Percentiles rank a stretch among this genome's conserved stretches.
Conservation (phyloP, 1,140 invertebrate genomes). For the Littorina saxatilis region DNA sequence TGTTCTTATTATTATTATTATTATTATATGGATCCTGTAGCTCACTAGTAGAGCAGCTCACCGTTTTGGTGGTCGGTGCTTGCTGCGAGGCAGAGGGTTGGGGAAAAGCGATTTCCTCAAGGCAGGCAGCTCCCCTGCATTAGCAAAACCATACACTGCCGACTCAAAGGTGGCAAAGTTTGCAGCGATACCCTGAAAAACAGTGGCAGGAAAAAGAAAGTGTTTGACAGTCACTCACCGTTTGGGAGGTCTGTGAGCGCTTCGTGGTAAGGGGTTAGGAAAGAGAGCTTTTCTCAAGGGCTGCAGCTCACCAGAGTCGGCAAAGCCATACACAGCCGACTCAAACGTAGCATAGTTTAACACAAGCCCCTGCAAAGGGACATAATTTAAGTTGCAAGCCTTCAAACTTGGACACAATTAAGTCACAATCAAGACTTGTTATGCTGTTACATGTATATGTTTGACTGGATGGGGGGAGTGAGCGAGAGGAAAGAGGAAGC, state of each 20-base stretch:
- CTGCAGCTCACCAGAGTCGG: slow-evolving; percentile 80
- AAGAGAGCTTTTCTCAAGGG: slow-evolving; percentile 82
- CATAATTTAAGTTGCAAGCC: not conserved
- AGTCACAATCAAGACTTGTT: too few relatives aligned
- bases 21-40: too few relatives aligned
- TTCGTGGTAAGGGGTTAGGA: slow-evolving; percentile 80
- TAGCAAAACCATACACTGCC: slow-evolving; percentile 83
- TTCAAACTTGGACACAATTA: too few relatives aligned
- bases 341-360: slow-evolving; percentile 90
- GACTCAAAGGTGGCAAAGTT: slow-evolving; percentile 91
- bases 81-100: slow-evolving; percentile 80
- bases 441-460: too few relatives aligned
- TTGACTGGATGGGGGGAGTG: too few relatives aligned
- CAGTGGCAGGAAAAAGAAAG: too few relatives aligned
- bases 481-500: too few relatives aligned
- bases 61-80: slow-evolving; percentile 76
- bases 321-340: slow-evolving; percentile 85
- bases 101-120: slow-evolving; percentile 83
- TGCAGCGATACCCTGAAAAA: slow-evolving; percentile 61
- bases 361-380: slow-evolving; percentile 59
- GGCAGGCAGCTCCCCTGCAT: slow-evolving; percentile 80
- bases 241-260: slow-evolving; percentile 77
- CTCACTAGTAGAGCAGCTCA: too few relatives aligned
- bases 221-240: slow-evolving; percentile 43
- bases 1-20: too few relatives aligned